A percentile compares a stretch with the other conserved stretches of the same genome.
Conservation (phyloP, 2,113 vertebrate species). For the Nycticebus coucang region DNA sequence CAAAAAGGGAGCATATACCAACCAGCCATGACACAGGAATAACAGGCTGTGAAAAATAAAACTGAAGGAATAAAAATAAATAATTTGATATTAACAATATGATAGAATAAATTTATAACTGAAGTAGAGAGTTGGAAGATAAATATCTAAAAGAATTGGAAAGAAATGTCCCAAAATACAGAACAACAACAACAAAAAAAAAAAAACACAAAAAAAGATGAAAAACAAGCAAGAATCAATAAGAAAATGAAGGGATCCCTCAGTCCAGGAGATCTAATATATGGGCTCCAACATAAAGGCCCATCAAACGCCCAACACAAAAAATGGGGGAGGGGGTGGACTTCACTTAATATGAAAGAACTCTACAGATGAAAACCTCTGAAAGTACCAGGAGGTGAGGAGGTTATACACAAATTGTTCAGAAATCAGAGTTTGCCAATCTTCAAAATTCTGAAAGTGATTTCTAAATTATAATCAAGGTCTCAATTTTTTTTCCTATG, state of each 20-base stretch:
- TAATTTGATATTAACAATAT: neutral
- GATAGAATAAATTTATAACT: neutral
- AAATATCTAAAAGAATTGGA: neutral
- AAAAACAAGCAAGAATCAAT: neutral
- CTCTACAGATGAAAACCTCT: neutral
- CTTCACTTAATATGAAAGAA: neutral
- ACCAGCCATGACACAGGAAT: neutral
- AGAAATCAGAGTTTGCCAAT: neutral
- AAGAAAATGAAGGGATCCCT: constrained; percentile 27
- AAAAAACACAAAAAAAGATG: neutral
- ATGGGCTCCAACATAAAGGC: neutral
- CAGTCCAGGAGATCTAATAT: neutral
- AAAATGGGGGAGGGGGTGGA: neutral
- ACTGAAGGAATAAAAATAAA: neutral
- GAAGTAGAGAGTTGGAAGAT: neutral
- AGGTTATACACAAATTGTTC: neutral
- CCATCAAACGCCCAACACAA: neutral
- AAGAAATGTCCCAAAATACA: neutral
- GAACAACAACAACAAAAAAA: no score
- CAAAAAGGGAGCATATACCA: neutral
- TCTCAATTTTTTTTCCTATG: neutral
- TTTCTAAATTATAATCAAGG: neutral
- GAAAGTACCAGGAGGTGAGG: neutral
- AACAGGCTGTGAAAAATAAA: constrained; percentile 7
- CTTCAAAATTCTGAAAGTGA: neutral